phyloP scores from a whole-genome alignment of 2,888 invertebrate genomes.

The Tiliacea aurago region DNA sequence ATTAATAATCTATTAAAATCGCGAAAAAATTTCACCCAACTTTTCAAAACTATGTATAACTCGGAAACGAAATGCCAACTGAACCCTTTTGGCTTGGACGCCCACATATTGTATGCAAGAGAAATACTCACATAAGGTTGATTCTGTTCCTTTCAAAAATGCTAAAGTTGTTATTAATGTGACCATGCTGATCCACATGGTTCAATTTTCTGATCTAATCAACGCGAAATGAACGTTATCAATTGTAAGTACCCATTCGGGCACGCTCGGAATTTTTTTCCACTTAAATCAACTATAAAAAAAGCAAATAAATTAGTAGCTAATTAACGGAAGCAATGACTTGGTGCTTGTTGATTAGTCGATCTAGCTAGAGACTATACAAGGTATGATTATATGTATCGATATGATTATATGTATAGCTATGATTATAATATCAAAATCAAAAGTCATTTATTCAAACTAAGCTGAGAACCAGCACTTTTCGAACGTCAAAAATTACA shows the following conservation, averaged over 20 bases:
- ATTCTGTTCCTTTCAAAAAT: constrained; percentile 21
- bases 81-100: too few species aligned
- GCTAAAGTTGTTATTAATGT: constrained; percentile 16
- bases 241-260: neutral
- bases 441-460: too few species aligned
- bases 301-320: constrained; percentile 19
- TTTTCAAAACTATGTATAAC: too few species aligned
- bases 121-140: constrained; percentile 56
- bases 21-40: too few species aligned
- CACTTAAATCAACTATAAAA: constrained; percentile 34
- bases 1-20: too few species aligned
- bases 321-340: constrained; percentile 12
- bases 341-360: constrained; percentile 6
- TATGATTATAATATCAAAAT: too few species aligned
- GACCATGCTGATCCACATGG: constrained; percentile 43
- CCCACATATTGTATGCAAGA: constrained; percentile 11
- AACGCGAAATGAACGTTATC: constrained; percentile 6
- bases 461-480: too few species aligned
- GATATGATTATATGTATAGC: too few species aligned
- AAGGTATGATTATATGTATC: neutral
- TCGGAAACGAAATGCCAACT: too few species aligned
- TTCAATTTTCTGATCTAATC: constrained; percentile 35
- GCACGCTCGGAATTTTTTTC: constrained; percentile 19
- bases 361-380: neutral
- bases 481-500: too few species aligned